Conservation (phyloP, 2,888 invertebrate genomes). For the Hirtodrosophila confusa region DNA sequence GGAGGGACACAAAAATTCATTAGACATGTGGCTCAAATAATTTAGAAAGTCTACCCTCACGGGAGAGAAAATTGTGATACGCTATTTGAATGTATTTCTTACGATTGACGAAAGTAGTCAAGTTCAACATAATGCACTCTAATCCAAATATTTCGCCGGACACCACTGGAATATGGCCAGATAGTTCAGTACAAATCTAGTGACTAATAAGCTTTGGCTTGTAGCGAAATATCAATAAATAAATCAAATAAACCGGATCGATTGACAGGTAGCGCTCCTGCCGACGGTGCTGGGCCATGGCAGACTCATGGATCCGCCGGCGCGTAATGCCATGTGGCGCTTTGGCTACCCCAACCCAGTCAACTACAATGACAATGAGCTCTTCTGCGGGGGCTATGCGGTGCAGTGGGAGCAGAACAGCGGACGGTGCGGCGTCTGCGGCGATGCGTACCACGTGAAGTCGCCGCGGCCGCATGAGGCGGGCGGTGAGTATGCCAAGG, state of each 20-base stretch:
- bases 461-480: slow-evolving; percentile 94
- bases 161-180: too few relatives aligned
- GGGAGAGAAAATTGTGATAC: too few relatives aligned
- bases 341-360: slow-evolving; percentile 97
- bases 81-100: too few relatives aligned
- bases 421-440: slow-evolving; percentile 95
- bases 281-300: slow-evolving; percentile 89
- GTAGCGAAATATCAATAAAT: too few relatives aligned
- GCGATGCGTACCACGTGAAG: slow-evolving; percentile 90
- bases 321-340: slow-evolving; percentile 97
- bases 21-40: too few relatives aligned
- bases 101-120: too few relatives aligned
- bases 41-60: too few relatives aligned
- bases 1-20: too few relatives aligned
- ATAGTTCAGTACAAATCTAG: too few relatives aligned
- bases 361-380: slow-evolving; percentile 97
- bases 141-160: too few relatives aligned
- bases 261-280: slow-evolving; percentile 29
- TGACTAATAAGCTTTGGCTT: too few relatives aligned
- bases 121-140: too few relatives aligned
- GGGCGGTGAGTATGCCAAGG: slow-evolving; percentile 93
- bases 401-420: slow-evolving; percentile 94
- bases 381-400: slow-evolving; percentile 96
- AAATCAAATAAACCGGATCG: neutral
- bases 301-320: slow-evolving; percentile 95